Evolutionary conservation across 2,888 invertebrate species (phyloP).

Genomic region (Sesamia inferens): DNA sequence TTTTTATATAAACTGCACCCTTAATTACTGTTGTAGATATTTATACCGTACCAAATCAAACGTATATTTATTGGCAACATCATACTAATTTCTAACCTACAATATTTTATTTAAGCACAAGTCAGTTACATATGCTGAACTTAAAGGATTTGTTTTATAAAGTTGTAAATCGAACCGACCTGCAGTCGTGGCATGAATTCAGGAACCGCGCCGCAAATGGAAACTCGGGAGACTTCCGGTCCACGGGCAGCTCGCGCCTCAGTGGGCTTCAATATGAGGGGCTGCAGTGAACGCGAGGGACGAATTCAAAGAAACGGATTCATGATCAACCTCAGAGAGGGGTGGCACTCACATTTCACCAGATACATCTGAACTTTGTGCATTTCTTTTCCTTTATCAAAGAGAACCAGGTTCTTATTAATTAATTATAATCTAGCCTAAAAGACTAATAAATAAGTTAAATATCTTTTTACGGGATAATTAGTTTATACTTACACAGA

Average conservation of each 20-base stretch:
- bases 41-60: too few species aligned
- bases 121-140: neutral
- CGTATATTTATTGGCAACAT: too few species aligned
- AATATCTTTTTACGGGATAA: too few species aligned
- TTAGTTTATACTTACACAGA: too few species aligned
- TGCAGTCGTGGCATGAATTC: conserved; percentile 18
- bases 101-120: neutral
- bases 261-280: neutral
- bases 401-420: too few species aligned
- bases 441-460: too few species aligned
- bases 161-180: conserved; percentile 2
- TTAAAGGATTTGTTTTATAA: conserved; percentile 8
- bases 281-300: conserved; percentile 4
- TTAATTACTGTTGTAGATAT: neutral
- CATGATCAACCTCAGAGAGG: too few species aligned
- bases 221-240: conserved; percentile 22
- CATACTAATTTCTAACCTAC: neutral
- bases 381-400: too few species aligned
- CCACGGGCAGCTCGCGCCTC: conserved; percentile 15
- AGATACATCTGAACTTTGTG: too few species aligned
- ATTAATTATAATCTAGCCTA: too few species aligned
- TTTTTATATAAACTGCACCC: neutral
- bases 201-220: conserved; percentile 32
- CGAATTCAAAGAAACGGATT: too few species aligned
- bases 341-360: too few species aligned